Evolutionary conservation across 2,797 vertebrate species (phyloP), one percentile per base, ranked within the genome.

Genomic region (Pantherophis alleghaniensis): DNA sequence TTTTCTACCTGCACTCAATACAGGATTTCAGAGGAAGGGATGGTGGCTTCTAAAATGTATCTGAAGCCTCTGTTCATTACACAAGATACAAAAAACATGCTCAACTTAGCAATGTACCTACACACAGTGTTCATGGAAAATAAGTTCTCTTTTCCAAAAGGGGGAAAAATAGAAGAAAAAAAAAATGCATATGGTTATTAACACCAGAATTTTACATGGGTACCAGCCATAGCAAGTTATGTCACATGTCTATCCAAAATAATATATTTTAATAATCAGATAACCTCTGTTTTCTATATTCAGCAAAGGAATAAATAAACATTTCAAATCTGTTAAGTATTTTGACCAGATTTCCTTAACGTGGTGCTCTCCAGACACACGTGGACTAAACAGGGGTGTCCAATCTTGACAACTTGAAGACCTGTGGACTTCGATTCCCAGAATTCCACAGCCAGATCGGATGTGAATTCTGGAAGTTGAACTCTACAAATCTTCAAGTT

Each of bases 171-270:
- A 96, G 86, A 57, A 42, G 20, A 47, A 86, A 96, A 86, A 86
- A 86, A 96, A 95, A 93, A 97, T 96, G 96, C 94, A 96, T 96
- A 97, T 96, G 97, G 96, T 97, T 96, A 96, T 97, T 97, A 97
- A 97, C 97, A 97, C 97, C 96, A 97, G 97, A 74, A 96, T 96
- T 97, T 96, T 95, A 97, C 97, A 99, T 99, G 99, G 99, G 98
- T 98, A 98, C 99, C 99, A 99, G 99, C 99, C 99, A 99, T 98
- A 99, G 98, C 98, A 97, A 98, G 98, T 98, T 98, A 98, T 98
- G 98, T 97, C 98, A 97, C 98, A 98, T 98, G 63, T 98, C 98
- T 98, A 98, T 98, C 98, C 99, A 99, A 99, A 99, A 99, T 99
- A 98, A 98, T 98, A 97, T 98, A 98, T 98, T 97, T 93, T 98